Conservation (phyloP, 2,888 invertebrate species). For the Laothoe populi region DNA sequence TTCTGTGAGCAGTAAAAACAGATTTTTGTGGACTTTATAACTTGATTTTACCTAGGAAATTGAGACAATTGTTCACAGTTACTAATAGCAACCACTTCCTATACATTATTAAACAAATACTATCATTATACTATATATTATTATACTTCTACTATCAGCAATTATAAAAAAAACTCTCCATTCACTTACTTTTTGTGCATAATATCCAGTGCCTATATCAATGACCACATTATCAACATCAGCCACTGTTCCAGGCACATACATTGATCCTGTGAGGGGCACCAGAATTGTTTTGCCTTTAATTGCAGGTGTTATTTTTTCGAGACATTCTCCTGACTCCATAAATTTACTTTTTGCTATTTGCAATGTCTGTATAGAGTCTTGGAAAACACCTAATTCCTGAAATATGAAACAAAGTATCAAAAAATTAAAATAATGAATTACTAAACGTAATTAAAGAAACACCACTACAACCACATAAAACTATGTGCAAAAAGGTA, state of each 20-base stretch:
- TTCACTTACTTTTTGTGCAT: constrained; percentile 92
- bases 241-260: constrained; percentile 95
- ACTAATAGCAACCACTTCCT: no score
- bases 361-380: constrained; percentile 95
- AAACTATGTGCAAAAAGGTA: no score
- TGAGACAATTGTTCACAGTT: no score
- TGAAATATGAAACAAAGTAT: constrained; percentile 48
- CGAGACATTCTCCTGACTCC: constrained; percentile 93
- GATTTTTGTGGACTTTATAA: no score
- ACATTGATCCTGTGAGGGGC: constrained; percentile 98
- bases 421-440: neutral
- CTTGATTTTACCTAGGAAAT: no score
- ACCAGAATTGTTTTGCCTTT: constrained; percentile 95
- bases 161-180: neutral
- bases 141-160: no score
- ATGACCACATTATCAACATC: constrained; percentile 95
- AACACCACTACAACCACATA: no score
- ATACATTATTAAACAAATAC: no score
- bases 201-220: constrained; percentile 99
- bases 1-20: no score
- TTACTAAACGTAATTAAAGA: no score
- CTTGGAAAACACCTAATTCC: constrained; percentile 95
- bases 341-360: constrained; percentile 95
- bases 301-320: constrained; percentile 90
- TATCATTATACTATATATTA: neutral